Percentiles rank a stretch among this genome's conserved stretches.
These are phyloP conservation scores for Phragmatobia fuliginosa DNA, from an alignment of 2,888 invertebrate species.

Conservation along the genomic window DNA sequence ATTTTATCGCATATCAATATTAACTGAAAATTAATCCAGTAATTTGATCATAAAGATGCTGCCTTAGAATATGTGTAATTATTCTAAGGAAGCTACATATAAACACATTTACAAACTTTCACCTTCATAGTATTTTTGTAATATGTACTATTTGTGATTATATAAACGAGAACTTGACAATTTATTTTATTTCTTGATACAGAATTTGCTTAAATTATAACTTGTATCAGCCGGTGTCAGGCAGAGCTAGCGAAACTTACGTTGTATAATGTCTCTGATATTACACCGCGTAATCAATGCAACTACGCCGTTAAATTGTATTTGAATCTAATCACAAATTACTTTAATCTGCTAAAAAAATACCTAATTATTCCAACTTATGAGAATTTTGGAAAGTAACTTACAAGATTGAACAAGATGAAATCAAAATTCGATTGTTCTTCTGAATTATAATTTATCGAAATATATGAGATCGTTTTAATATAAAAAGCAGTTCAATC, in stretches of 20 bases:
- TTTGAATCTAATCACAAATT: not conserved
- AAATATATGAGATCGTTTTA: too few species aligned
- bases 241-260: conserved; percentile 19
- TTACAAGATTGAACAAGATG: not conserved
- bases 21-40: too few species aligned
- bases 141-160: conserved; percentile 1
- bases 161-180: conserved; percentile 2
- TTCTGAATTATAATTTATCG: not conserved
- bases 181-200: conserved; percentile 24
- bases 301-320: not conserved
- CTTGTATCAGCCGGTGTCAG: conserved; percentile 46
- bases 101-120: too few species aligned
- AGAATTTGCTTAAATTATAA: conserved; percentile 8
- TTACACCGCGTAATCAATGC: conserved; percentile 30
- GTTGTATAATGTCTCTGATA: conserved; percentile 22
- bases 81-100: too few species aligned
- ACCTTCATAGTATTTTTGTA: too few species aligned
- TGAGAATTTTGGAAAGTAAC: too few species aligned
- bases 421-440: not conserved
- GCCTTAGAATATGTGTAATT: too few species aligned
- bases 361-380: too few species aligned
- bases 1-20: too few species aligned
- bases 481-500: too few species aligned
- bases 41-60: too few species aligned
- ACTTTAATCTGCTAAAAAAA: not conserved